Base-by-base conservation (phyloP, 2,888 invertebrate genomes). In the Calameuta pallipes region DNA sequence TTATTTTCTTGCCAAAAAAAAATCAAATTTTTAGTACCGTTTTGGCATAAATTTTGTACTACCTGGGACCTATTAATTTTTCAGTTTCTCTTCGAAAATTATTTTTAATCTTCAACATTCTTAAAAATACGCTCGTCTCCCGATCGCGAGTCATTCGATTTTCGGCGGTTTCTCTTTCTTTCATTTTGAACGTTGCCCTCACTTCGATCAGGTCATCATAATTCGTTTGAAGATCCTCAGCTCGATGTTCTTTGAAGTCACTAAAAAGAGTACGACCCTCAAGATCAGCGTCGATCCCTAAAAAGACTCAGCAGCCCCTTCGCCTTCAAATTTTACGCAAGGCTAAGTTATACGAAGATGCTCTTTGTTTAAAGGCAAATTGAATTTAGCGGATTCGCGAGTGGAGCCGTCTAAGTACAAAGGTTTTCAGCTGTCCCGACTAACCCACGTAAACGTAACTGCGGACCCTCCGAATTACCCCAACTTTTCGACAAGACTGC, bases 291-390 rank as follows among this genome's bases (percentile, higher is more conserved):
- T 56, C 82, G 80, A 82, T 82, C 81, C 82, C 80, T 82, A 85
- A 86, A 85, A 85, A 87, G 84, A 85, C 82, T 81, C 80, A 81
- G 80, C 84, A 83, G 82, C 85, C 85, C 88, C 89, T 89, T 89
- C 89, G 89, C 89, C 88, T 83, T 86, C 83, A 89, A 84, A 86
- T 89, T 88, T 90, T 84, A 90, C 86, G 89, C 89, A 90, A 89
- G 84, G 86, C 83, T 85, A 87, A 87, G 84, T 89, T 87, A 85
- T 85, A 85, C 87, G 88, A 89, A 87, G 87, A 87, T 86, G 86
- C 86, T 88, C 85, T 87, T 90, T 90, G 90, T 90, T 90, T 87
- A 88, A 89, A 80, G 85, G 85, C 82, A 86, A 88, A 88, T 87
- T 88, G 83, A 87, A 82, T 87, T 88, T 82, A 78, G 79, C 77